phyloP scores from a whole-genome alignment of 2,888 invertebrate species.

The Eristalinus aeneus region DNA sequence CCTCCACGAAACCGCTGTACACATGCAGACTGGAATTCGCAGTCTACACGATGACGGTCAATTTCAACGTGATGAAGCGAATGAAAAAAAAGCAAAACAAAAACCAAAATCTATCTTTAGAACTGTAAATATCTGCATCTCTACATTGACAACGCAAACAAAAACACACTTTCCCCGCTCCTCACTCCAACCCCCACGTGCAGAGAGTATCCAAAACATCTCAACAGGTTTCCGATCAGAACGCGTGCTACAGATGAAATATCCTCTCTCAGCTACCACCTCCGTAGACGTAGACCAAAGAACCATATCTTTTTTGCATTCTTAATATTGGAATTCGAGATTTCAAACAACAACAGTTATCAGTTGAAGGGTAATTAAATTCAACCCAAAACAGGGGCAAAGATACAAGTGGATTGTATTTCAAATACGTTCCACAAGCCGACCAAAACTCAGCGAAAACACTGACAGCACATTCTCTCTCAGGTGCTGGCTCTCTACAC shows the following conservation, averaged over 20 bases:
- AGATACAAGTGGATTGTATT: neutral
- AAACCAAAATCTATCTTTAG: slow-evolving; percentile 23
- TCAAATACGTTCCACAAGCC: slow-evolving; percentile 48
- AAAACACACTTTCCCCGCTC: neutral
- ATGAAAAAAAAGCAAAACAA: neutral
- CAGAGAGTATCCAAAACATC: neutral
- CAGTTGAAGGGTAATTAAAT: neutral
- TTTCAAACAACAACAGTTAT: neutral
- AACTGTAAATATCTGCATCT: slow-evolving; percentile 32
- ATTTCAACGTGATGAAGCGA: slow-evolving; percentile 16
- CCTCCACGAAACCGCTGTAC: neutral
- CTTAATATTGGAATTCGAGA: neutral
- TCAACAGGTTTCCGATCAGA: slow-evolving; percentile 44
- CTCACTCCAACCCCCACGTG: neutral
- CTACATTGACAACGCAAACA: neutral
- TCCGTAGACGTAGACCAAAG: neutral
- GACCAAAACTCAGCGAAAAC: slow-evolving; percentile 42
- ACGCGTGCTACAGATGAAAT: slow-evolving; percentile 7
- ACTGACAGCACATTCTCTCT: neutral
- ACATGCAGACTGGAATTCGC: neutral
- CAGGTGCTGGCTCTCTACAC: neutral
- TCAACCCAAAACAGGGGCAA: neutral
- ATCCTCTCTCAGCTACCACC: neutral
- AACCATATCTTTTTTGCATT: neutral
- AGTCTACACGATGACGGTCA: slow-evolving; percentile 18